Conservation (phyloP, 2,113 vertebrate genomes). For the Picathartes gymnocephalus region DNA sequence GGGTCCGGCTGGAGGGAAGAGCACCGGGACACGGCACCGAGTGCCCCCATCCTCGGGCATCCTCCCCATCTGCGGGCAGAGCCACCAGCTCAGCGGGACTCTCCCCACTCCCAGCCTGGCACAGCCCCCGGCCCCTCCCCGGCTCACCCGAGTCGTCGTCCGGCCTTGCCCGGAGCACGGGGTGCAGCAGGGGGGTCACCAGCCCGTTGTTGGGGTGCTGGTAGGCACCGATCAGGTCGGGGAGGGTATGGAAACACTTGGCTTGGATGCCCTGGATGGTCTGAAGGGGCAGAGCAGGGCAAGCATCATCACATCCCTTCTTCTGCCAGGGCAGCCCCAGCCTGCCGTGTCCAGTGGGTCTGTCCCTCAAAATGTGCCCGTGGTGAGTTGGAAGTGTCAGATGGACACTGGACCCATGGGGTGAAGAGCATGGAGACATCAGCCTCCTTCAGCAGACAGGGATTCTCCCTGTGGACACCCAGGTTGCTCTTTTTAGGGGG, state of each 20-base stretch:
- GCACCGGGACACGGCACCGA: background rate
- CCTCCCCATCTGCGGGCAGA: constrained; percentile 68
- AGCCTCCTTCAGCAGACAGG: background rate
- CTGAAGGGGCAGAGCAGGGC: constrained; percentile 41
- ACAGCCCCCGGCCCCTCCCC: rapidly evolving
- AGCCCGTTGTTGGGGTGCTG: constrained; percentile 85
- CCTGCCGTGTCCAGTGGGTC: background rate
- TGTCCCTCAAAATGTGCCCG: background rate
- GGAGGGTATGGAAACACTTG: constrained; percentile 81
- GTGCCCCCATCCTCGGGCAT: constrained; percentile 57
- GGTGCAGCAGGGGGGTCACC: constrained; percentile 77
- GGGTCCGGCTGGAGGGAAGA: background rate
- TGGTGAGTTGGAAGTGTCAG: background rate
- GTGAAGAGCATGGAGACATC: background rate
- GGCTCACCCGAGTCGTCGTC: constrained; percentile 78
- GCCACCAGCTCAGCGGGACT: background rate
- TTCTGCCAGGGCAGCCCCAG: background rate
- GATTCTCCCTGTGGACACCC: background rate
- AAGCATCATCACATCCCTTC: rapidly evolving
- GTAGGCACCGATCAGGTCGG: constrained; percentile 81
- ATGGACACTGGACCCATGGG: rapidly evolving
- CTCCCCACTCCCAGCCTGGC: rapidly evolving
- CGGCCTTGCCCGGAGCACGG: constrained; percentile 67
- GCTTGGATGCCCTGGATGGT: constrained; percentile 83
- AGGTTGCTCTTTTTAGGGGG: background rate